Base-by-base conservation (phyloP, 1,140 invertebrate genomes). In the Eumaeus atala region DNA sequence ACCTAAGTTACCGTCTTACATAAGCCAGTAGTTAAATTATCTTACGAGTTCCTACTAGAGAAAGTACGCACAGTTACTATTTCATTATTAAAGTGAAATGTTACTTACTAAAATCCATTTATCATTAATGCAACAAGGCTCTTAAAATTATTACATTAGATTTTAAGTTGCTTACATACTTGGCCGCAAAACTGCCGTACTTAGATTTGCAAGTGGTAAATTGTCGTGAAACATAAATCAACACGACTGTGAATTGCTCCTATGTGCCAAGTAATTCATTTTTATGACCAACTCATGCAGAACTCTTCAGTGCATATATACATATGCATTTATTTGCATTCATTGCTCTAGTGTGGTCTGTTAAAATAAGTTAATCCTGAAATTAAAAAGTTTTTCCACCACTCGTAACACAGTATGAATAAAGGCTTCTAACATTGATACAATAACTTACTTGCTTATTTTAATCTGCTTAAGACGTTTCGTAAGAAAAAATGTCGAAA, bases 151-250 rank as follows among this genome's bases (percentile, higher is more conserved):
- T 37, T 28, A 28, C 21, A 28, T 28, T 28, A 28, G 8, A 37
- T 37, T 5, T 12, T 40, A 17, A 44, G 40, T 18, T 28, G 21
- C 21, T 44, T 44, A 44, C 40, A 44, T 16, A 44, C 40, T 44
- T 44, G 40, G 40, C 40, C 40, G 9, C 40, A 17, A 14, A 44
- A 44, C 40, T 44, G 40, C 40, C 40, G 40, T 16, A 44, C 40
- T 44, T 44, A 44, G 16, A 44, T 44, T 44, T 44, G 40, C 40
- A 44, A 44, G 40, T 44, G 40, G 40, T 44, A 44, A 44, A 44
- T 17, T 44, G 40, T 44, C 40, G 12, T 44, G 40, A 44, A 44
- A 14, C 14, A 44, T 44, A 44, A 44, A 44, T 44, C 40, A 18
- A 44, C 21, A 28, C 40, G 40, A 44, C 17, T 44, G 14, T 44